These are phyloP conservation scores for Glomeris maerens DNA, from an alignment of 1,140 invertebrate genomes.

Conservation along the genomic window DNA sequence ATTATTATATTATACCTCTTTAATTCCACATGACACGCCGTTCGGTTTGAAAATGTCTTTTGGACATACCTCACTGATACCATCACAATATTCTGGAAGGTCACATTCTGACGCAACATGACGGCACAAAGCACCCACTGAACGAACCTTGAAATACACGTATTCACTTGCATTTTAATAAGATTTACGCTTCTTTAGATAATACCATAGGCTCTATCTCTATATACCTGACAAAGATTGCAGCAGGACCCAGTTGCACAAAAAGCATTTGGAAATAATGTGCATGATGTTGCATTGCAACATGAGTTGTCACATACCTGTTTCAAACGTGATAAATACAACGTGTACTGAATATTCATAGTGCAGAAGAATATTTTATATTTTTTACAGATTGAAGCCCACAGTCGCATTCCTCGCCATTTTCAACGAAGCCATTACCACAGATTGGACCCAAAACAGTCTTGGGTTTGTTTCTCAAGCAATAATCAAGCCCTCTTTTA, in stretches of 20 bases:
- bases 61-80: constrained; percentile 84
- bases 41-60: constrained; percentile 80
- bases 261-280: constrained; percentile 67
- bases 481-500: constrained; percentile 95
- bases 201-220: background rate
- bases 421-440: constrained; percentile 90
- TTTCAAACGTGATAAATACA: constrained; percentile 11
- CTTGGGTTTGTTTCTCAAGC: constrained; percentile 54
- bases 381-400: constrained; percentile 35
- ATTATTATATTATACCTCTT: too few relatives aligned
- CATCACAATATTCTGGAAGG: constrained; percentile 88
- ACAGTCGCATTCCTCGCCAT: constrained; percentile 85
- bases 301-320: constrained; percentile 70
- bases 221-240: constrained; percentile 52
- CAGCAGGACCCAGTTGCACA: constrained; percentile 94
- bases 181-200: background rate
- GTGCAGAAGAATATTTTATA: background rate
- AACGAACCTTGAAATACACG: constrained; percentile 32
- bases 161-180: constrained; percentile 3
- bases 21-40: constrained; percentile 61
- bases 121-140: constrained; percentile 63
- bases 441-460: constrained; percentile 60
- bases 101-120: constrained; percentile 75
- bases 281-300: constrained; percentile 76
- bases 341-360: background rate